These are phyloP conservation scores for Ecliptopera silaceata DNA, from an alignment of 2,888 invertebrate genomes.

Conservation along the genomic window DNA sequence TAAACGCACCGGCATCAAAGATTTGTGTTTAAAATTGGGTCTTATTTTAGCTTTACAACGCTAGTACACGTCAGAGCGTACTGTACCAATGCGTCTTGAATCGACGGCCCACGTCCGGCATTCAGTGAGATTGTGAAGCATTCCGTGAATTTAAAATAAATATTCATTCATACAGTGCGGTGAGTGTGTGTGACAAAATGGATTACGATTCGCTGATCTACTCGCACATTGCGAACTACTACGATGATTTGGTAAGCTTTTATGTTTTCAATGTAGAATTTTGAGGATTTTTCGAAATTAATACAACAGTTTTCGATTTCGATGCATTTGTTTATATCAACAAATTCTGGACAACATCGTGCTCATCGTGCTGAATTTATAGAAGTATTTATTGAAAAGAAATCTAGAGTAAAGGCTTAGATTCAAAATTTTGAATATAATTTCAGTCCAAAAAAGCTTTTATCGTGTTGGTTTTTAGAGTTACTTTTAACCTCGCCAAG, in stretches of 20 bases:
- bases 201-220: constrained; percentile 86
- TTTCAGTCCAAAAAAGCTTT: too few relatives aligned
- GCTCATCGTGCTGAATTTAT: too few relatives aligned
- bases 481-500: too few relatives aligned
- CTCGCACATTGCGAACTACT: constrained; percentile 85
- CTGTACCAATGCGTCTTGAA: constrained; percentile 79
- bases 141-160: constrained; percentile 29
- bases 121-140: constrained; percentile 35
- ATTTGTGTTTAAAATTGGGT: constrained; percentile 84
- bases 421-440: too few relatives aligned
- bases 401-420: too few relatives aligned
- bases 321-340: too few relatives aligned
- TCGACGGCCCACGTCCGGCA: constrained; percentile 62
- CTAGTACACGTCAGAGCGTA: constrained; percentile 76
- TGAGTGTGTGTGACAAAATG: constrained; percentile 64
- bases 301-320: too few relatives aligned
- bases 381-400: too few relatives aligned
- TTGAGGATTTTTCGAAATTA: too few relatives aligned
- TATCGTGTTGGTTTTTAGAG: too few relatives aligned
- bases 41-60: constrained; percentile 84
- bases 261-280: not conserved
- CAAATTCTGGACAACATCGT: too few relatives aligned
- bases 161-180: constrained; percentile 19
- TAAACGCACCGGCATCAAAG: constrained; percentile 67
- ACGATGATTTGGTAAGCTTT: constrained; percentile 81